A percentile compares a stretch with the other conserved stretches of the same genome.
These are phyloP conservation scores for Drosophila ohnishii DNA, from an alignment of 1,140 invertebrate species.

Conservation along the genomic window DNA sequence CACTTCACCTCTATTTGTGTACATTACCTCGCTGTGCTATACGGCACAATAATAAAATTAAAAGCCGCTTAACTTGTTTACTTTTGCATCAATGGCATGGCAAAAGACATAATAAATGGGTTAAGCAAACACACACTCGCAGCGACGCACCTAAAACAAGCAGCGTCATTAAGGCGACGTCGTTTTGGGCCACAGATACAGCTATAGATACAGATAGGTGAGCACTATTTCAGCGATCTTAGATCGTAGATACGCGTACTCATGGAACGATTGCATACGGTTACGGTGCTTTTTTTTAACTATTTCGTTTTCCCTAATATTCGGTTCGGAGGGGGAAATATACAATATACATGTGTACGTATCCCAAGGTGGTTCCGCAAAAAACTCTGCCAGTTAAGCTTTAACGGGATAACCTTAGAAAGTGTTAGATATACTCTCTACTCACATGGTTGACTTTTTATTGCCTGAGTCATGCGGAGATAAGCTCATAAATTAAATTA, in stretches of 20 bases:
- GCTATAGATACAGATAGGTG: constrained; percentile 16
- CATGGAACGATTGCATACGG: constrained; percentile 31
- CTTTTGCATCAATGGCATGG: constrained; percentile 60
- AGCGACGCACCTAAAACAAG: constrained; percentile 21
- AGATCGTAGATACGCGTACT: constrained; percentile 36
- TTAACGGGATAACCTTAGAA: constrained; percentile 43
- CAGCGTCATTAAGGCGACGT: constrained; percentile 50
- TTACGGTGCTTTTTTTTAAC: constrained; percentile 37
- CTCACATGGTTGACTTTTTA: constrained; percentile 30
- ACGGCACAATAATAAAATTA: constrained; percentile 52
- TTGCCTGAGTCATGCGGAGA: constrained; percentile 24
- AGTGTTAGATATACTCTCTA: constrained; percentile 17
- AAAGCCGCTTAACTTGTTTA: constrained; percentile 63
- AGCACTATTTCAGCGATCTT: constrained; percentile 37
- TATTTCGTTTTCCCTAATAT: constrained; percentile 39
- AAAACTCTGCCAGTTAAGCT: constrained; percentile 17
- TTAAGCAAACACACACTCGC: constrained; percentile 41
- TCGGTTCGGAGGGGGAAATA: constrained; percentile 19
- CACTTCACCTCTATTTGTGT: constrained; percentile 42
- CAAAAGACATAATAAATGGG: constrained; percentile 59
- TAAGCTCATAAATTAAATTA: constrained; percentile 28
- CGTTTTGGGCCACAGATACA: constrained; percentile 15
- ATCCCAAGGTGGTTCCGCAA: constrained; percentile 55
- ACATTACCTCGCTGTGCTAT: constrained; percentile 22
- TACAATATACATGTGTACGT: background rate